phyloP scores from a whole-genome alignment of 2,888 invertebrate genomes.

The Mechanitis messenoides region DNA sequence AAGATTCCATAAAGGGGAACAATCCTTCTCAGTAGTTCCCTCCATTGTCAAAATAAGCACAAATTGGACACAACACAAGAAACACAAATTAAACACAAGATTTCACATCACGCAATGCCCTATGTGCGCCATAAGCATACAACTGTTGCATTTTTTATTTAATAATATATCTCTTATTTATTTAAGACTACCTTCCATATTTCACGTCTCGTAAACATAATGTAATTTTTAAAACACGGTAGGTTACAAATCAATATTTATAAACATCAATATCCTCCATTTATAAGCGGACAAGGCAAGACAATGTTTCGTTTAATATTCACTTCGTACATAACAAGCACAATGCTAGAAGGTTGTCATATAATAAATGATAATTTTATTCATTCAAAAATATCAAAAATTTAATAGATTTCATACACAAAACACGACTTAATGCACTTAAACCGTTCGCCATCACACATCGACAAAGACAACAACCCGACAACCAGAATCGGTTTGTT shows the following conservation, averaged over 20 bases:
- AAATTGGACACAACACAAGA: constrained; percentile 48
- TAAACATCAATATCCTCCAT: constrained; percentile 68
- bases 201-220: constrained; percentile 52
- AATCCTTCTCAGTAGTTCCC: constrained; percentile 85
- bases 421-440: constrained; percentile 43
- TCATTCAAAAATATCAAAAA: constrained; percentile 32
- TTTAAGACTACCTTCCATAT: constrained; percentile 53
- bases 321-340: constrained; percentile 10
- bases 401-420: constrained; percentile 50
- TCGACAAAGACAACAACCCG: constrained; percentile 34
- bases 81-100: constrained; percentile 50
- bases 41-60: constrained; percentile 78
- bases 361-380: constrained; percentile 17
- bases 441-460: constrained; percentile 34
- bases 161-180: constrained; percentile 32
- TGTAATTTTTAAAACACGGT: constrained; percentile 47
- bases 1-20: constrained; percentile 92
- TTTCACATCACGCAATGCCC: constrained; percentile 45
- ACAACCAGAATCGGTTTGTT: constrained; percentile 48
- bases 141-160: constrained; percentile 62
- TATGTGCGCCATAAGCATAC: constrained; percentile 47
- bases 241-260: constrained; percentile 74
- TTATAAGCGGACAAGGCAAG: constrained; percentile 41
- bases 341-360: constrained; percentile 21
- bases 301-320: constrained; percentile 30